phyloP scores from a whole-genome alignment of 2,113 vertebrate genomes.

The Mormyrus lacerda region DNA sequence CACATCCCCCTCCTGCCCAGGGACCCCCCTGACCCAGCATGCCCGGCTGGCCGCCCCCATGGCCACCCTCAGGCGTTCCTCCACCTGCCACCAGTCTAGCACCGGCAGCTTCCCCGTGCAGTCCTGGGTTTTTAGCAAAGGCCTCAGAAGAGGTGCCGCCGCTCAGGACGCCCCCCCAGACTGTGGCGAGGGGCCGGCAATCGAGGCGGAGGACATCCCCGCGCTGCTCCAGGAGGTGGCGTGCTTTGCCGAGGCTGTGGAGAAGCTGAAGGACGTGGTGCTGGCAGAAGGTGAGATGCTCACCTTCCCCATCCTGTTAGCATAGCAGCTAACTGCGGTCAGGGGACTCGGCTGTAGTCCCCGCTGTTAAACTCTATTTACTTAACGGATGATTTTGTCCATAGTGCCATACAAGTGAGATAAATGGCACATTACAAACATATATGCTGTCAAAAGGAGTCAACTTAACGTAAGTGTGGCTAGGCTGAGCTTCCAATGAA shows the following conservation, averaged over 20 bases:
- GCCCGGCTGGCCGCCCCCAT: constrained; percentile 55
- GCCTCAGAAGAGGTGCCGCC: constrained; percentile 58
- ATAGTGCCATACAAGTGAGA: not conserved
- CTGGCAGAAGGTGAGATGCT: constrained; percentile 65
- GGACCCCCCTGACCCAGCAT: constrained; percentile 47
- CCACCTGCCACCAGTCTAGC: constrained; percentile 83
- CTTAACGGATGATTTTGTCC: not conserved
- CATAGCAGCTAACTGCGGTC: not conserved
- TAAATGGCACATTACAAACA: not conserved
- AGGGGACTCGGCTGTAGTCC: too few species aligned
- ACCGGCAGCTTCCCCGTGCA: constrained; percentile 77
- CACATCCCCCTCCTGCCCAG: constrained; percentile 38
- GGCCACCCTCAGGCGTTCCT: constrained; percentile 76
- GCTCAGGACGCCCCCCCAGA: constrained; percentile 53
- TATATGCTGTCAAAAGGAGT: not conserved
- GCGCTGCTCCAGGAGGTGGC: constrained; percentile 74
- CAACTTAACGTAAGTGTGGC: not conserved
- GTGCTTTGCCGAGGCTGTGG: constrained; percentile 80
- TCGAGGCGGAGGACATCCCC: constrained; percentile 82
- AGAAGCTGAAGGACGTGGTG: constrained; percentile 85
- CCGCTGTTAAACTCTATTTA: too few species aligned
- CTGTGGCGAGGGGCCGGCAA: constrained; percentile 50
- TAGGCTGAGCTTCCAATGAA: not conserved
- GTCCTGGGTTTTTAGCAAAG: constrained; percentile 64
- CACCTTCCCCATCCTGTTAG: not conserved